Evolutionary conservation across 64 coral and sea anemone genomes (phyloP).

Genomic region (Montipora efflorescens): DNA sequence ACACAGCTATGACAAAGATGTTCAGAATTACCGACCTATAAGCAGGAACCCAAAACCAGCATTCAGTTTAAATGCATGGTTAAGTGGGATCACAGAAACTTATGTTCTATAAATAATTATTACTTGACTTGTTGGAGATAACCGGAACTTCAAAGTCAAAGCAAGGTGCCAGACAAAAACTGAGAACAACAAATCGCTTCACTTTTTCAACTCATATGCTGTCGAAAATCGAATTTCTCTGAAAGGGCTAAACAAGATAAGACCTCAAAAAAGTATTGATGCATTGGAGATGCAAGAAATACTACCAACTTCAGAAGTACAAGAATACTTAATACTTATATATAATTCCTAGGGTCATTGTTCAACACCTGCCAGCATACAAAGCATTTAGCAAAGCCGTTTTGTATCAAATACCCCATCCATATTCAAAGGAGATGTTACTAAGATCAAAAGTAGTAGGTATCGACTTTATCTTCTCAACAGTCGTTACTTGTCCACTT

Average conservation of each 20-base stretch:
- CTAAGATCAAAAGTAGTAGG: too few species aligned
- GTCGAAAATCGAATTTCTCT: constrained; percentile 29
- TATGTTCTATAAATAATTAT: not conserved
- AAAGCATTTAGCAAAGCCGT: constrained; percentile 10
- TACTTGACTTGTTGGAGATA: constrained; percentile 33
- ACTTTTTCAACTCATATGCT: constrained; percentile 62
- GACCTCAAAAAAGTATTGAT: constrained; percentile 49
- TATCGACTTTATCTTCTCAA: too few species aligned
- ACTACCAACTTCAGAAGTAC: constrained; percentile 45
- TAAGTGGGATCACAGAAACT: not conserved
- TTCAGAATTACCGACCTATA: too few species aligned
- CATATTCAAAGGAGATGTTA: constrained; percentile 28
- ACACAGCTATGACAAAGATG: too few species aligned
- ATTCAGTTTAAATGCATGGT: not conserved
- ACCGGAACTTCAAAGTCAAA: constrained; percentile 18
- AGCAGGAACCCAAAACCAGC: not conserved
- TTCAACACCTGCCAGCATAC: constrained; percentile 28
- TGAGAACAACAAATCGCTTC: constrained; percentile 34
- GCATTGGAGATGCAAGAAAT: constrained; percentile 61
- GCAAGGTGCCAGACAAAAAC: not conserved
- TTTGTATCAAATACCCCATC: constrained; percentile 40
- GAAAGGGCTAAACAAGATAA: not conserved
- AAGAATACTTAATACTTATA: constrained; percentile 32
- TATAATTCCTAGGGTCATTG: constrained; percentile 50
- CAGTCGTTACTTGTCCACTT: too few species aligned